These are phyloP conservation scores for Odocoileus virginianus DNA, from an alignment of 2,113 vertebrate genomes.

Conservation along the genomic window DNA sequence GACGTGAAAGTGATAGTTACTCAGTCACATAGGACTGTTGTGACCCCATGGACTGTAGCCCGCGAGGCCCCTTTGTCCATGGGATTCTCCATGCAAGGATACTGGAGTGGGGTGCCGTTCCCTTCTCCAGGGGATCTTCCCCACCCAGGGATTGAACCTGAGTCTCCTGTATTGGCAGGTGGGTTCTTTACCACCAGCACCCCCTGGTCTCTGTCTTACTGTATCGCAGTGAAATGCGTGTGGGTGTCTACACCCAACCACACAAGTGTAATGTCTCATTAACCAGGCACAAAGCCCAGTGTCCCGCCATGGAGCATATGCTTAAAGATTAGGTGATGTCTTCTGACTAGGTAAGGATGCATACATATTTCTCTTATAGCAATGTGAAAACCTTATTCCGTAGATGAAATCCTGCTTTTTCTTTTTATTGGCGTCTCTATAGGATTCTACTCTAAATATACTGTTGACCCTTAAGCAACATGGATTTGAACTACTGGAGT, in stretches of 20 bases:
- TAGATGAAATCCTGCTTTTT: not conserved
- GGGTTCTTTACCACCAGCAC: not conserved
- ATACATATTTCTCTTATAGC: not conserved
- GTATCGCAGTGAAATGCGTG: not conserved
- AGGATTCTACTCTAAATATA: not conserved
- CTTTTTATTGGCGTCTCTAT: not conserved
- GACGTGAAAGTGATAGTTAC: not conserved
- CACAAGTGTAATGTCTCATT: fast-evolving
- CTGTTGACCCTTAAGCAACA: not conserved
- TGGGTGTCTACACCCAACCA: fast-evolving
- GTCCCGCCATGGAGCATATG: fast-evolving
- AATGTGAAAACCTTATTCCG: not conserved
- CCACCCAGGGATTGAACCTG: not conserved
- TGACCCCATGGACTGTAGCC: not conserved
- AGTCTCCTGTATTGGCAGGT: not conserved
- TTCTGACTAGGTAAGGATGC: not conserved
- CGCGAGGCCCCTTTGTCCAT: not conserved
- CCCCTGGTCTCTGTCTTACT: not conserved
- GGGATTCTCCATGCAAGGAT: not conserved
- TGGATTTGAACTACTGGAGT: not conserved
- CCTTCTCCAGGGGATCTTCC: not conserved
- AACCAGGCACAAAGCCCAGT: not conserved
- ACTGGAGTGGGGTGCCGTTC: not conserved
- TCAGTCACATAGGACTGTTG: fast-evolving
- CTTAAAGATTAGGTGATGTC: not conserved